phyloP scores from a whole-genome alignment of 2,113 vertebrate genomes.

The Heterotis niloticus region DNA sequence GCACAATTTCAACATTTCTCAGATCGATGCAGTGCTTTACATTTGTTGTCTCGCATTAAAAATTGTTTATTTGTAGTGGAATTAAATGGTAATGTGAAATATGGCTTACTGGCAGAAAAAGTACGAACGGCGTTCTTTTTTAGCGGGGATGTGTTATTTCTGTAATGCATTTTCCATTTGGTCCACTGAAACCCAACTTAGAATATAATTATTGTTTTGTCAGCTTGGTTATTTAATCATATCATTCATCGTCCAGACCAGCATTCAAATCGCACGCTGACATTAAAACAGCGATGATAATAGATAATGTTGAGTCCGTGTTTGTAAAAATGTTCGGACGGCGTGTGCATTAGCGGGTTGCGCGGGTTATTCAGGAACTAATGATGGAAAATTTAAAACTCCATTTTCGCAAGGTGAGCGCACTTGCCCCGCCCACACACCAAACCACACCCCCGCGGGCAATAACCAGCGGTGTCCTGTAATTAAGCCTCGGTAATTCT shows the following conservation, averaged over 20 bases:
- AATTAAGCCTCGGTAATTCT: background rate
- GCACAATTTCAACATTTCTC: background rate
- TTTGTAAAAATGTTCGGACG: no score
- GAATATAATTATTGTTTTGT: background rate
- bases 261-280: no score
- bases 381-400: background rate
- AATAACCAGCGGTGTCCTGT: background rate
- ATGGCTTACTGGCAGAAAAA: background rate
- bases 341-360: background rate
- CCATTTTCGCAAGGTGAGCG: background rate
- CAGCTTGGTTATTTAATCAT: background rate
- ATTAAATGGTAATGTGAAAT: background rate
- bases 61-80: background rate
- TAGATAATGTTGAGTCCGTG: background rate
- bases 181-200: background rate
- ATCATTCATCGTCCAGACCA: no score
- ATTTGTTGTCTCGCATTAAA: background rate
- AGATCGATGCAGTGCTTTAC: background rate
- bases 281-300: background rate
- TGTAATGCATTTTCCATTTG: background rate
- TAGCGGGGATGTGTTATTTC: background rate
- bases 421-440: no score
- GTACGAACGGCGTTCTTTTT: background rate
- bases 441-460: background rate
- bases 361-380: no score